Evolutionary conservation across 2,113 vertebrate genomes (phyloP).

Genomic region (Clarias gariepinus): DNA sequence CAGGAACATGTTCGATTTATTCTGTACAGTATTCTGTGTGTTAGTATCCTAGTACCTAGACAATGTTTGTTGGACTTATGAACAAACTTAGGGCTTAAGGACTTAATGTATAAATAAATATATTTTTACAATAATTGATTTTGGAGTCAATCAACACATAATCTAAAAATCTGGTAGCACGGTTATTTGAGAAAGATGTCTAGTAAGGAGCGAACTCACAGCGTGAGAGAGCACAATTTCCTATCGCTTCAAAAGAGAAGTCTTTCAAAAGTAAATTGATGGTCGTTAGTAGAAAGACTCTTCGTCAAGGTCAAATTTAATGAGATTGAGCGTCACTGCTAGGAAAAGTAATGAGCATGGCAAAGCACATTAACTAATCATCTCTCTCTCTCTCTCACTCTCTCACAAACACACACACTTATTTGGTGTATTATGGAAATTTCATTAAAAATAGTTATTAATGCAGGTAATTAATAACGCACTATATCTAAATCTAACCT

Average conservation of each 20-base stretch:
- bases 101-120: no score
- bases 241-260: not conserved
- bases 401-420: not conserved
- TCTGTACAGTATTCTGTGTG: no score
- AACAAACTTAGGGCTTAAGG: no score
- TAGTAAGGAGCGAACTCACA: not conserved
- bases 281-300: not conserved
- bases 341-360: not conserved
- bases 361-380: slow-evolving; percentile 8
- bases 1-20: no score
- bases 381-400: not conserved
- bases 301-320: slow-evolving; percentile 9
- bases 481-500: not conserved
- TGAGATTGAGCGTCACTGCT: not conserved
- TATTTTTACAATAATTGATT: no score
- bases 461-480: not conserved
- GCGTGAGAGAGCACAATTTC: not conserved
- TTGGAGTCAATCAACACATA: not conserved
- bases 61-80: no score
- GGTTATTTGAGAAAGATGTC: not conserved
- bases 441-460: not conserved
- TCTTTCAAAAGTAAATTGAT: not conserved
- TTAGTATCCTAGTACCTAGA: no score
- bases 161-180: not conserved
- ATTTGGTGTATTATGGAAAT: not conserved